phyloP scores from a whole-genome alignment of 2,888 invertebrate species.

The Drosophila affinis region DNA sequence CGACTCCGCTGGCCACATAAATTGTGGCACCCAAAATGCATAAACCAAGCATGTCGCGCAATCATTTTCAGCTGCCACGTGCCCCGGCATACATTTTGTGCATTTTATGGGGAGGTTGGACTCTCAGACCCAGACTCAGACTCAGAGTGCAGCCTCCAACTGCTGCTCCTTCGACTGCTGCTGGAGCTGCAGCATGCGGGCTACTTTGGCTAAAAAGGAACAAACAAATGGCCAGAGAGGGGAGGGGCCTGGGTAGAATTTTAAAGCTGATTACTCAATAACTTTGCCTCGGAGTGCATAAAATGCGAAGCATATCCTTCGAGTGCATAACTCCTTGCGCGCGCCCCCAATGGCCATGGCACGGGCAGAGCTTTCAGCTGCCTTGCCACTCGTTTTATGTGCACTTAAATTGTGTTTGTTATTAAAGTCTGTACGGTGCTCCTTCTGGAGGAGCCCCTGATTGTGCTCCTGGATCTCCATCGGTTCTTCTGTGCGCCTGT shows the following conservation, averaged over 20 bases:
- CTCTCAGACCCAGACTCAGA: constrained; percentile 16
- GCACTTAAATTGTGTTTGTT: constrained; percentile 76
- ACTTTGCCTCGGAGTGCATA: constrained; percentile 74
- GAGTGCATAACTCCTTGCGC: constrained; percentile 71
- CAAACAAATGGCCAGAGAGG: constrained; percentile 56
- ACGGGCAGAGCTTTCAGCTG: constrained; percentile 50
- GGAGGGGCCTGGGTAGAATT: constrained; percentile 41
- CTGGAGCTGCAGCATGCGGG: constrained; percentile 8
- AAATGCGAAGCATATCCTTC: constrained; percentile 68
- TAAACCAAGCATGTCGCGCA: constrained; percentile 82
- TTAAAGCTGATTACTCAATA: constrained; percentile 81
- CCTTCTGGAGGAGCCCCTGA: constrained; percentile 1
- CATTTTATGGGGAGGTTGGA: constrained; percentile 68
- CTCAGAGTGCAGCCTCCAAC: background rate
- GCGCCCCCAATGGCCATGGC: background rate
- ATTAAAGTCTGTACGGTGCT: constrained; percentile 56
- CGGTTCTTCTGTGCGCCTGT: constrained; percentile 1
- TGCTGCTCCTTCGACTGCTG: constrained; percentile 3
- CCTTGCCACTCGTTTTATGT: constrained; percentile 64
- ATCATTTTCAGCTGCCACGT: constrained; percentile 82
- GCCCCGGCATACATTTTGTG: constrained; percentile 75
- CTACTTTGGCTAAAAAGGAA: constrained; percentile 48
- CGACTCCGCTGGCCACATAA: constrained; percentile 50
- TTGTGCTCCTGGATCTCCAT: constrained; percentile 5
- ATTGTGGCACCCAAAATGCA: constrained; percentile 74